Evolutionary conservation across 1,140 invertebrate genomes (phyloP), one percentile per base, ranked within the genome.

Genomic region (Pseudachorutes palmiensis): DNA sequence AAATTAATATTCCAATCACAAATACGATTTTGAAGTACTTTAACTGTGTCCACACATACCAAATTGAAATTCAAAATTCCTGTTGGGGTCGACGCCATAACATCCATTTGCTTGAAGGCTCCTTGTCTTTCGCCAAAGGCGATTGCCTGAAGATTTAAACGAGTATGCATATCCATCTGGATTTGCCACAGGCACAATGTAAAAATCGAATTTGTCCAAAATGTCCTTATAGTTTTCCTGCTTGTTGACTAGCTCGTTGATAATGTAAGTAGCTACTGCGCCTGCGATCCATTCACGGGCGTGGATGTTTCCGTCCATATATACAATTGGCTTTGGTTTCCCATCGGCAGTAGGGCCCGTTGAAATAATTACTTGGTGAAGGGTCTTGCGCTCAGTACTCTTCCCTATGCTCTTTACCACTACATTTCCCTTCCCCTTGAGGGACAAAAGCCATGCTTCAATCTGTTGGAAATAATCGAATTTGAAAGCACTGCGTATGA

Each of bases 161-260:
- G n/a, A n/a, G 71, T 77, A 79, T 29, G 73, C 74, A 61, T 79
- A 80, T 1, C 81, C 81, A 75, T 87, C 86, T 3, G 85, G 85
- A 78, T 87, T 87, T 0, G 81, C 68, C 2, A 85, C 79, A 0
- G 83, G 82, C 1, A 84, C 64, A 22, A 84, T 79, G 61, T 84
- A 82, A 76, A 84, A 83, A 71, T 83, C 82, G 64, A 72, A 68
- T 57, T 33, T 24, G 22, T 49, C 69, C 16, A 82, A 65, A 2
- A 80, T 31, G 16, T 74, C 61, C 3, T 73, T 63, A 28, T 70
- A 64, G 24, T 65, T 65, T 55, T 66, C 67, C 5, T 68, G 45
- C 30, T 75, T 74, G 36, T 75, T 71, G 2, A 76, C 72, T 2
- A 62, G 32, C n/a, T 62, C 60, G 26, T 62, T 62, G 30, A 62